Evolutionary conservation across 2,797 vertebrate species (phyloP).

Genomic region (Sciurus carolinensis): DNA sequence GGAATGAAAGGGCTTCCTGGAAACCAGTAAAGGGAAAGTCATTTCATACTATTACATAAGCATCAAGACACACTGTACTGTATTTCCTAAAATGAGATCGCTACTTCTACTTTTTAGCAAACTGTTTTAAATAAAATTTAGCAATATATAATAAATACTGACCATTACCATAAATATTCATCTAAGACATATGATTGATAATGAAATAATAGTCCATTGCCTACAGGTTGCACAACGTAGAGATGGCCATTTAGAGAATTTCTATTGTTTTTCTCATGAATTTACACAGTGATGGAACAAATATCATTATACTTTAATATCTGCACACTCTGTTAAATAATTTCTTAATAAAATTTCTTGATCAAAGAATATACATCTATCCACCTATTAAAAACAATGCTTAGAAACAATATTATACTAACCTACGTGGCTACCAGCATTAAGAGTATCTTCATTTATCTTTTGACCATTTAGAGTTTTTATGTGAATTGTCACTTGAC

Average conservation of each 20-base stretch:
- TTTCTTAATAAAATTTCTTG: background rate
- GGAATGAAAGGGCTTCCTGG: background rate
- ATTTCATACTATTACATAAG: background rate
- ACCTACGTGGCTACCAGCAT: background rate
- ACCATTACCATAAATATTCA: background rate
- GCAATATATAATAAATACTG: background rate
- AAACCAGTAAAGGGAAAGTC: background rate
- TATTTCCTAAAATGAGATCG: background rate
- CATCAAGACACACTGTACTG: background rate
- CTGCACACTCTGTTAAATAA: background rate
- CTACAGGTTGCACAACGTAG: background rate
- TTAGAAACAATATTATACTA: background rate
- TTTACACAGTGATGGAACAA: background rate
- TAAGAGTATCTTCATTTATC: background rate
- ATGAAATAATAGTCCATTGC: background rate
- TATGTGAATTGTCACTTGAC: background rate
- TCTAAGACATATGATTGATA: background rate
- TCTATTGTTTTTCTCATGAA: slow-evolving; percentile 1
- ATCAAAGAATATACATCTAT: background rate
- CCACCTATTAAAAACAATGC: background rate
- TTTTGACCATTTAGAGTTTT: background rate
- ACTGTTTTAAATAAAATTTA: background rate
- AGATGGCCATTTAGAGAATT: background rate
- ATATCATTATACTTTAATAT: background rate
- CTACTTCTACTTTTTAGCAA: background rate